phyloP scores from a whole-genome alignment of 2,113 vertebrate species.

The Oophaga pumilio region DNA sequence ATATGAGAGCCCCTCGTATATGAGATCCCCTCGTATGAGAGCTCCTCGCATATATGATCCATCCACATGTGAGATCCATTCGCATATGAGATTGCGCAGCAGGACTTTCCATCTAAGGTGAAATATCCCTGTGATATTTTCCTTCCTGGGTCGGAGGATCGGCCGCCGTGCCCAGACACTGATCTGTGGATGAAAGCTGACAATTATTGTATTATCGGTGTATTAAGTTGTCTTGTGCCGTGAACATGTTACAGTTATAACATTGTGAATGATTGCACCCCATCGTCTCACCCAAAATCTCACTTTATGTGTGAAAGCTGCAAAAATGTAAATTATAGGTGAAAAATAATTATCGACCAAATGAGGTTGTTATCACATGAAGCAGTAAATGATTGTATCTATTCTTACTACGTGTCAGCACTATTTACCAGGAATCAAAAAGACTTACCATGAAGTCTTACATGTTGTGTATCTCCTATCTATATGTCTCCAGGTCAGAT shows the following conservation, averaged over 20 bases:
- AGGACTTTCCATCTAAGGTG: too few species aligned
- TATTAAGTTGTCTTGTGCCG: not conserved
- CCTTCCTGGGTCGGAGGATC: not conserved
- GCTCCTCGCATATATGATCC: too few species aligned
- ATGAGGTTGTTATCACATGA: conserved; percentile 3
- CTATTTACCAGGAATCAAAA: not conserved
- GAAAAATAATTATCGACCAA: not conserved
- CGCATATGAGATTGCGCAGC: too few species aligned
- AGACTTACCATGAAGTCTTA: not conserved
- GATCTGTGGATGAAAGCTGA: not conserved
- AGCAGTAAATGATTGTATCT: conserved; percentile 56
- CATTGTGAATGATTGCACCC: conserved; percentile 8
- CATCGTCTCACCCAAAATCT: not conserved
- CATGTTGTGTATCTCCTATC: not conserved
- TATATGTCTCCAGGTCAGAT: not conserved
- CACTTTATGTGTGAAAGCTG: conserved; percentile 9
- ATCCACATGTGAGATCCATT: too few species aligned
- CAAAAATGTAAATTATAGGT: conserved; percentile 4
- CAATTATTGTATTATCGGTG: conserved; percentile 28
- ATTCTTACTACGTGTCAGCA: not conserved
- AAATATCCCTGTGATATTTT: not conserved
- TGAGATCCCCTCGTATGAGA: too few species aligned
- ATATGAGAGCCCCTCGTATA: too few species aligned
- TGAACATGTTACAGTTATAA: not conserved
- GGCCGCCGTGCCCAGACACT: not conserved